Evolutionary conservation across 2,797 vertebrate species (phyloP).

Genomic region (Liasis olivaceus): DNA sequence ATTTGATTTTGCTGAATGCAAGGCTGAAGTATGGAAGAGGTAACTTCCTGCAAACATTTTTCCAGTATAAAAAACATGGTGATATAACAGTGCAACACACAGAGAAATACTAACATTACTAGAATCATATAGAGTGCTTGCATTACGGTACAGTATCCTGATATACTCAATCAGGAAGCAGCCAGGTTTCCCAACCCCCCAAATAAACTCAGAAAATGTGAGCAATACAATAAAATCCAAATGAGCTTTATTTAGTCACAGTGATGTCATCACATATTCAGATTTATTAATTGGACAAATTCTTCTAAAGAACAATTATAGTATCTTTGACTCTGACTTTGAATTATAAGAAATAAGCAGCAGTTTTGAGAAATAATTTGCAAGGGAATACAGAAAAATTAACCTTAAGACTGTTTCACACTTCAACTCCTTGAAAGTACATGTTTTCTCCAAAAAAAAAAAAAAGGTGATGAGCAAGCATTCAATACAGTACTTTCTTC

Average conservation of each 20-base stretch:
- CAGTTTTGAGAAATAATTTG: neutral
- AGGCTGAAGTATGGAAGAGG: neutral
- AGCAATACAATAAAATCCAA: neutral
- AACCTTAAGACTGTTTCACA: neutral
- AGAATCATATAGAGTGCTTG: too few species aligned
- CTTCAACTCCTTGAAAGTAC: neutral
- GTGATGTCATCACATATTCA: neutral
- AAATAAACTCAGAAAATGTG: neutral
- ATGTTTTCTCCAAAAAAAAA: neutral
- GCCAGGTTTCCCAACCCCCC: too few species aligned
- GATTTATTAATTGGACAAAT: neutral
- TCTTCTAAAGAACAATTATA: neutral
- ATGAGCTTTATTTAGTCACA: neutral
- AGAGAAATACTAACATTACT: neutral
- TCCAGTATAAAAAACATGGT: neutral
- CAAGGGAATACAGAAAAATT: neutral
- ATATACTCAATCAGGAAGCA: neutral
- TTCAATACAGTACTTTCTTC: neutral
- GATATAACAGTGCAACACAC: neutral
- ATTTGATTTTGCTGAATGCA: neutral
- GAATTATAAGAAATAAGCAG: neutral
- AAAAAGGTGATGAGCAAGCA: neutral
- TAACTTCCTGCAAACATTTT: neutral
- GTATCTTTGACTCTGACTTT: neutral
- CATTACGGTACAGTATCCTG: neutral